Evolutionary conservation across 2,797 vertebrate genomes (phyloP).

Genomic region (Glyptemys insculpta): DNA sequence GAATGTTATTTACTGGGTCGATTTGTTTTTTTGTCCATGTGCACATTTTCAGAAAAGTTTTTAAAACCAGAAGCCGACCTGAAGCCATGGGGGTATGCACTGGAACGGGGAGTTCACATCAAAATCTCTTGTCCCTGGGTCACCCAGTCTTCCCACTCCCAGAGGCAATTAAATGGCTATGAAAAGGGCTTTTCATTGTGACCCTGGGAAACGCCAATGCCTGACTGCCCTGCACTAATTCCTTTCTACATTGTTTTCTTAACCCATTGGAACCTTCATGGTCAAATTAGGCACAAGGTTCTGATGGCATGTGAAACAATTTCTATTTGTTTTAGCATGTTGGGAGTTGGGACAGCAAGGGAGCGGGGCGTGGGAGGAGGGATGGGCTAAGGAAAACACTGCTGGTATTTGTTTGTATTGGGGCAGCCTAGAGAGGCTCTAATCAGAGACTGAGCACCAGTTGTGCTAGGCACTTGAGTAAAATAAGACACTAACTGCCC

Average conservation of each 20-base stretch:
- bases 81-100: background rate
- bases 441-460: background rate
- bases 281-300: background rate
- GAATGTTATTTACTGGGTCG: background rate
- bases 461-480: background rate
- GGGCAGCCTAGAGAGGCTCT: background rate
- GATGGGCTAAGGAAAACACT: background rate
- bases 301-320: background rate
- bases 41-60: background rate
- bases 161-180: slow-evolving; percentile 45
- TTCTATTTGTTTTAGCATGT: background rate
- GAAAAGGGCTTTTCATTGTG: slow-evolving; percentile 63
- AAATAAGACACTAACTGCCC: background rate
- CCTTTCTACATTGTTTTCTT: slow-evolving; percentile 61
- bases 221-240: slow-evolving; percentile 56
- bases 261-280: slow-evolving; percentile 36
- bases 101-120: background rate
- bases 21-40: background rate
- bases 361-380: background rate
- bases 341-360: background rate
- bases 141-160: background rate
- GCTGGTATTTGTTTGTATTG: background rate
- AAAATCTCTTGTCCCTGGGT: background rate
- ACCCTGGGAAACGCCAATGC: slow-evolving; percentile 65
- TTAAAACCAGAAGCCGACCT: background rate